phyloP scores from a whole-genome alignment of 1,140 invertebrate species.

The Lepidurus arcticus region DNA sequence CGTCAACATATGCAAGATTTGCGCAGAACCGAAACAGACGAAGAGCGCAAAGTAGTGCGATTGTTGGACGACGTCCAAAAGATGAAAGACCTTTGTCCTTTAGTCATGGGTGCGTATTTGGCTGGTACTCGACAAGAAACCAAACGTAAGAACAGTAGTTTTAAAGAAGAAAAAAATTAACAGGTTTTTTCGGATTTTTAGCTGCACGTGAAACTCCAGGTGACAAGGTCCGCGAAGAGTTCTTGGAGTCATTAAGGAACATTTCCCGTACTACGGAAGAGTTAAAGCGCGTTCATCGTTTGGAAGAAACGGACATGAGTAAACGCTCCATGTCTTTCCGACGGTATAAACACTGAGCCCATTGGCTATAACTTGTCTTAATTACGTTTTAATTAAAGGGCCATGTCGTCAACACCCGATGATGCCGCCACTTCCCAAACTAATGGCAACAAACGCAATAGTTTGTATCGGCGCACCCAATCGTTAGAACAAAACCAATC shows the following conservation, averaged over 20 bases:
- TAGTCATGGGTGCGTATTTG: constrained; percentile 38
- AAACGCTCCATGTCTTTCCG: constrained; percentile 41
- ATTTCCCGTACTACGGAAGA: constrained; percentile 38
- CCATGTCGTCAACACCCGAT: constrained; percentile 32
- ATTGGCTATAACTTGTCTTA: constrained; percentile 14
- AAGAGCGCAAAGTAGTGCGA: constrained; percentile 59
- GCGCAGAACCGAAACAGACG: constrained; percentile 54
- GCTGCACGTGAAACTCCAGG: constrained; percentile 37
- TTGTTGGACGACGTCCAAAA: constrained; percentile 57
- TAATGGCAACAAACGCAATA: constrained; percentile 30
- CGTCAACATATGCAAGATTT: constrained; percentile 49
- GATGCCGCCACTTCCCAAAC: constrained; percentile 38
- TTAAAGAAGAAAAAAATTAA: not conserved
- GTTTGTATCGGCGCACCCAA: constrained; percentile 29
- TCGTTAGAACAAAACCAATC: constrained; percentile 33
- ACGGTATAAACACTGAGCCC: constrained; percentile 36
- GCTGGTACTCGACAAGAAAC: constrained; percentile 35
- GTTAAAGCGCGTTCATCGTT: constrained; percentile 37
- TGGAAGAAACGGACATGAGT: constrained; percentile 38
- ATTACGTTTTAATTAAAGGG: constrained; percentile 24
- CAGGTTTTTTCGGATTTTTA: not conserved
- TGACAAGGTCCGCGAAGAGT: constrained; percentile 39
- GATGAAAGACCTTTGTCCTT: constrained; percentile 38
- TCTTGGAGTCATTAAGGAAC: constrained; percentile 38
- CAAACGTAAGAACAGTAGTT: constrained; percentile 35